Evolutionary conservation across 2,888 invertebrate species (phyloP), one percentile per base, ranked within the genome.

Genomic region (Pogonocherus hispidulus): DNA sequence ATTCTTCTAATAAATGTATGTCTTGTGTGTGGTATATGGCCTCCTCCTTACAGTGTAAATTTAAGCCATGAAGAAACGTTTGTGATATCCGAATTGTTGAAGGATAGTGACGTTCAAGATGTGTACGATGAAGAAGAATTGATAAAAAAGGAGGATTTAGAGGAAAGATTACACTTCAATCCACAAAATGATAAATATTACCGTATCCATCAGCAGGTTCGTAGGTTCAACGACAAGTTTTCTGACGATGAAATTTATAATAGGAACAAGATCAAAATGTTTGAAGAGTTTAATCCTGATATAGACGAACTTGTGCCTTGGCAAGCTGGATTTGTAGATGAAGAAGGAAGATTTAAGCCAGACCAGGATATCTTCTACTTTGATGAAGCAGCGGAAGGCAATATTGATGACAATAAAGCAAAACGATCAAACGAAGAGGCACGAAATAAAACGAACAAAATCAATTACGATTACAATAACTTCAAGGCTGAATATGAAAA

Each of bases 401-500:
- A 22, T 41, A 20, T 66, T 56, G 56, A 69, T 9, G 44, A 49
- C 49, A 37, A 55, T 2, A 54, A 66, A 47, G 37, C 47, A 35
- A 60, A 69, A 56, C 63, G 73, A 72, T 6, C 59, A 5, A 46
- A 75, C 46, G 44, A 3, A 18, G 69, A 70, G 44, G 70, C 68
- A n/a, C 70, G 77, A 60, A 75, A 52, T 16, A 14, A 41, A n/a
- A 41, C 11, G n/a, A 14, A 41, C 14, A 41, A n/a, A n/a, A 1
- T 41, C 11, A 41, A 80, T 69, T 77, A 79, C 27, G 74, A 79
- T 3, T 79, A 79, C 49, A 60, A 62, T 4, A 80, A 81, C 51
- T 72, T 80, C 27, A 67, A 76, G 68, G 78, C 81, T 5, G 88
- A 89, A 74, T 90, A 89, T 72, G 63, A 77, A n/a, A 80, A 86